Percentiles rank a stretch among this genome's conserved stretches.
These are phyloP conservation scores for Epinephelus awoara DNA, from an alignment of 2,797 vertebrate species.

Conservation along the genomic window DNA sequence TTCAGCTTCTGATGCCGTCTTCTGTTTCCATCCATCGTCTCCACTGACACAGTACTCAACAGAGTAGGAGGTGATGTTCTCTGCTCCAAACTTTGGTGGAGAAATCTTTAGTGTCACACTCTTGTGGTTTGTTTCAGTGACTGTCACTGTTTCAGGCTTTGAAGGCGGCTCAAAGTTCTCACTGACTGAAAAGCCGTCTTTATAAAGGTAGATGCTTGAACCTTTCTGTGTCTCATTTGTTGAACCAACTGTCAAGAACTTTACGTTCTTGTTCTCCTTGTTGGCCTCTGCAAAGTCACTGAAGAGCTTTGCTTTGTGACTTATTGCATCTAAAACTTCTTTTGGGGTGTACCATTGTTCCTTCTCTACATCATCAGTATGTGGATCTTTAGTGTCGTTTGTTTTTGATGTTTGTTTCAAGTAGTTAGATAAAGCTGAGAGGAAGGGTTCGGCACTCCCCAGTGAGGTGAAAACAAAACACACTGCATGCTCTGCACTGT, in stretches of 20 bases:
- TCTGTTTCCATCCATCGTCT: slow-evolving; percentile 50
- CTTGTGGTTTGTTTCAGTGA: slow-evolving; percentile 40
- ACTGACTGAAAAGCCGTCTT: background rate
- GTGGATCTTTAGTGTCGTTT: too few species aligned
- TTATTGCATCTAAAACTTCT: too few species aligned
- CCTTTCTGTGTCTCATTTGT: slow-evolving; percentile 49
- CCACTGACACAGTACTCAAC: slow-evolving; percentile 59
- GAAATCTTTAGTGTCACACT: slow-evolving; percentile 54
- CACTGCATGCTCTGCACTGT: too few species aligned
- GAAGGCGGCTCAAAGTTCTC: slow-evolving; percentile 64
- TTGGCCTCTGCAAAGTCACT: too few species aligned
- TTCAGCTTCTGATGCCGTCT: background rate
- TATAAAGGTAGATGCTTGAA: slow-evolving; percentile 63
- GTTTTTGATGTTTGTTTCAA: fast-evolving
- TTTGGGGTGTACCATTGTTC: too few species aligned
- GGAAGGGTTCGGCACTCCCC: too few species aligned
- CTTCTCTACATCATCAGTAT: too few species aligned
- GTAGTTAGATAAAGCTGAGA: too few species aligned
- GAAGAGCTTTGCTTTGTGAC: too few species aligned
- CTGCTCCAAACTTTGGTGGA: slow-evolving; percentile 55
- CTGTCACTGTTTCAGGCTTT: slow-evolving; percentile 53
- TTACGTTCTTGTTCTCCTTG: background rate
- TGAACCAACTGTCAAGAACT: slow-evolving; percentile 51
- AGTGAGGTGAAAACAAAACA: too few species aligned
- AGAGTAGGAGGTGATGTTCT: slow-evolving; percentile 53